Evolutionary conservation across 53 echinoderm and acorn worm species (phyloP), one percentile per base, ranked within the genome.

Genomic region (Actinopyga echinites): DNA sequence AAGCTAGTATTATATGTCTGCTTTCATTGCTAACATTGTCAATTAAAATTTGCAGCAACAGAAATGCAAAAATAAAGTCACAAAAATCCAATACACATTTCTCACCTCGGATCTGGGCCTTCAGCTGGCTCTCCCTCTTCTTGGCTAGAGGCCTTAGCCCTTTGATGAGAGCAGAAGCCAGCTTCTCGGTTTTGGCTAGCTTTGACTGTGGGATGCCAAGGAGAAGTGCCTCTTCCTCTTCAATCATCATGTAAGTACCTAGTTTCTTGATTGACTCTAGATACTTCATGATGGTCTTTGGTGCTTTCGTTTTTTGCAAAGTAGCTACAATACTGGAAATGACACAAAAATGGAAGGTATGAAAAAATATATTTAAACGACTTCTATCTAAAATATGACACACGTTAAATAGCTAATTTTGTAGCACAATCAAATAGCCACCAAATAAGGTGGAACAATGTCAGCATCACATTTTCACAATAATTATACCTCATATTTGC

Each of bases 21-120:
- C n/a, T n/a, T n/a, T n/a, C n/a, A n/a, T n/a, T n/a, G n/a, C n/a
- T n/a, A n/a, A n/a, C n/a, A n/a, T n/a, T n/a, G n/a, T n/a, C n/a
- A n/a, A n/a, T n/a, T n/a, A n/a, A n/a, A n/a, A n/a, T n/a, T n/a
- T n/a, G n/a, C n/a, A n/a, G n/a, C n/a, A n/a, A n/a, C n/a, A n/a
- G n/a, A n/a, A n/a, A n/a, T n/a, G n/a, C n/a, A n/a, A n/a, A n/a
- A n/a, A n/a, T n/a, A n/a, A n/a, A n/a, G n/a, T n/a, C n/a, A n/a
- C n/a, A n/a, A n/a, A n/a, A n/a, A n/a, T n/a, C n/a, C n/a, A n/a
- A n/a, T 55, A 21, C 56, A 55, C 15, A 19, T 21, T 29, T 26
- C 65, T 65, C 30, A 73, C 74, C 74, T 73, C 43, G 19, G 20
- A 73, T 73, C 45, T 73, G 74, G 13, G 74, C 20, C 36, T 73